These are phyloP conservation scores for Bilobella aurantiaca DNA, from an alignment of 1,140 invertebrate species.

Conservation along the genomic window DNA sequence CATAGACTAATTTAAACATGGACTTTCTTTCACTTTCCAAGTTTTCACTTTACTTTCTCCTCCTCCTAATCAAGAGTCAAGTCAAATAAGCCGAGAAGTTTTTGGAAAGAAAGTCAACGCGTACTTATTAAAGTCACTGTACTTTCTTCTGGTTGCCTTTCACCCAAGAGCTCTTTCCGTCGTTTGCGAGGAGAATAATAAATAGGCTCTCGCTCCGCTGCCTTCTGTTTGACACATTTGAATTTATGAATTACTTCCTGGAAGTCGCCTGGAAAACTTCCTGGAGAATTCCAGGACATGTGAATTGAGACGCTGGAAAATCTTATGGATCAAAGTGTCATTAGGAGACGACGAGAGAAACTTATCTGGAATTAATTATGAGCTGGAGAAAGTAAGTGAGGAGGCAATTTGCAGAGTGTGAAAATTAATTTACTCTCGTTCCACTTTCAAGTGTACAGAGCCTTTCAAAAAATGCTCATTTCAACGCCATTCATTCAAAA, in stretches of 20 bases:
- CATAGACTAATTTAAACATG: slow-evolving; percentile 5
- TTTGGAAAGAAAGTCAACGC: too few species aligned
- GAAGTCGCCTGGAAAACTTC: background rate
- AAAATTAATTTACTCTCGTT: too few species aligned
- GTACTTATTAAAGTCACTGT: background rate
- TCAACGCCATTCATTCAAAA: too few species aligned
- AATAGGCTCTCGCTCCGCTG: background rate
- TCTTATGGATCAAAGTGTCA: too few species aligned
- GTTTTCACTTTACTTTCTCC: slow-evolving; percentile 1
- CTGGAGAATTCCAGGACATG: background rate
- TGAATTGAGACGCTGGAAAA: too few species aligned
- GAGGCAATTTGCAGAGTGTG: too few species aligned
- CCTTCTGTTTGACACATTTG: slow-evolving; percentile 6
- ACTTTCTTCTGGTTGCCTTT: background rate
- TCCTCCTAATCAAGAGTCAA: slow-evolving; percentile 9
- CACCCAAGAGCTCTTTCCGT: too few species aligned
- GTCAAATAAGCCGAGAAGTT: too few species aligned
- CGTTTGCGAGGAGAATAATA: background rate
- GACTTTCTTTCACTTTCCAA: background rate
- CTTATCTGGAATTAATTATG: background rate
- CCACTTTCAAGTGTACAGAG: too few species aligned
- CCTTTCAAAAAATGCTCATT: too few species aligned
- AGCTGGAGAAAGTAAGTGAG: background rate
- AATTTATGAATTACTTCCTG: background rate
- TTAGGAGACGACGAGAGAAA: too few species aligned